Evolutionary conservation across 2,797 vertebrate genomes (phyloP).

Genomic region (Bradypodion pumilum): DNA sequence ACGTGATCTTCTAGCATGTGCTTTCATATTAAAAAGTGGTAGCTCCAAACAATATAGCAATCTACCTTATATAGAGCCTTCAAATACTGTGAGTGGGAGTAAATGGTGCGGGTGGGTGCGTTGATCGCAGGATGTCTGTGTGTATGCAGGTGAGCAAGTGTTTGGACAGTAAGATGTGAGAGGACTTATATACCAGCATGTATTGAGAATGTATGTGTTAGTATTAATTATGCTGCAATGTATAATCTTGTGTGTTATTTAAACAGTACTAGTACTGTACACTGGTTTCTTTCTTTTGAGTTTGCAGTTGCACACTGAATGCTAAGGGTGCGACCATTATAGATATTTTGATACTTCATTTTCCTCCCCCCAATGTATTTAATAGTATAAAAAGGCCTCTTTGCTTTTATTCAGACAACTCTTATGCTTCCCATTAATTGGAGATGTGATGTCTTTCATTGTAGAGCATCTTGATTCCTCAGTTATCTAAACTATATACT

Average conservation of each 20-base stretch:
- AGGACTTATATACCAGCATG: slow-evolving; percentile 83
- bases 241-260: slow-evolving; percentile 89
- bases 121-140: slow-evolving; percentile 56
- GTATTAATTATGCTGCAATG: slow-evolving; percentile 83
- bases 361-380: slow-evolving; percentile 54
- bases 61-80: slow-evolving; percentile 88
- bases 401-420: slow-evolving; percentile 68
- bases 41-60: slow-evolving; percentile 83
- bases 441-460: slow-evolving; percentile 64
- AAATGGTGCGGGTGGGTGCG: slow-evolving; percentile 63
- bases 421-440: slow-evolving; percentile 64
- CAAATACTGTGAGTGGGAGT: slow-evolving; percentile 85
- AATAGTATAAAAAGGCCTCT: slow-evolving; percentile 68
- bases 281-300: slow-evolving; percentile 83
- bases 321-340: slow-evolving; percentile 76
- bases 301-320: slow-evolving; percentile 82
- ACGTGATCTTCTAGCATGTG: slow-evolving; percentile 86
- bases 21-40: slow-evolving; percentile 82
- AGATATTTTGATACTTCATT: slow-evolving; percentile 71
- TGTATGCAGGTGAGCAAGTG: slow-evolving; percentile 32
- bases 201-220: slow-evolving; percentile 79
- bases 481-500: slow-evolving; percentile 43
- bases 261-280: slow-evolving; percentile 90
- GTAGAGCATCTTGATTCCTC: slow-evolving; percentile 66
- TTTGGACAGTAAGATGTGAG: slow-evolving; percentile 54